These are phyloP conservation scores for Dynastes grantii DNA, from an alignment of 2,888 invertebrate species.

Conservation along the genomic window DNA sequence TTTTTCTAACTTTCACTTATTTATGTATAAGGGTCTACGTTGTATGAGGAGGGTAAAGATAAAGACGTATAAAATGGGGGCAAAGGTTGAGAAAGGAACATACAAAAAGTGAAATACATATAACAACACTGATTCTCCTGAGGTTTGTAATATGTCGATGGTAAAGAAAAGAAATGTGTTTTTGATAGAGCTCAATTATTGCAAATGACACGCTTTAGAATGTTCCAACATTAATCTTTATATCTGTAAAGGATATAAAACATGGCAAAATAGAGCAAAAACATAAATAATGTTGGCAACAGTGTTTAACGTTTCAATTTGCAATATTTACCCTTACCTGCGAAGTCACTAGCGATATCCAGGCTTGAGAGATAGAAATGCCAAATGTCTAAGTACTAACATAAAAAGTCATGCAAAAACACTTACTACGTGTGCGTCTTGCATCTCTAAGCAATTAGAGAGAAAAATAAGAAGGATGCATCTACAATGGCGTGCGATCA, in stretches of 20 bases:
- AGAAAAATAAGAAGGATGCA: conserved; percentile 39
- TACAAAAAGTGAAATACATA: conserved; percentile 46
- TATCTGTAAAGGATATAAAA: too few relatives aligned
- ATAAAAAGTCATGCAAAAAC: conserved; percentile 46
- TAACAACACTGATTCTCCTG: conserved; percentile 52
- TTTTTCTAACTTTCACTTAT: neutral
- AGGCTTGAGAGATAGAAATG: conserved; percentile 20
- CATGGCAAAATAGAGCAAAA: neutral
- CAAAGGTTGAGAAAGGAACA: conserved; percentile 25
- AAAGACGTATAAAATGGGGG: conserved; percentile 24
- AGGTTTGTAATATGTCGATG: conserved; percentile 38
- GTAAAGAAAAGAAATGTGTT: conserved; percentile 5
- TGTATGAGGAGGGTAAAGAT: conserved; percentile 6
- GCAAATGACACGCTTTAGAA: conserved; percentile 7
- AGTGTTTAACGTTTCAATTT: neutral
- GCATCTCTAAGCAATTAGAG: conserved; percentile 31
- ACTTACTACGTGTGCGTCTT: conserved; percentile 39
- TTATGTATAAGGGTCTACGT: neutral
- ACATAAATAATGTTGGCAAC: conserved; percentile 13
- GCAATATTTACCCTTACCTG: conserved; percentile 37
- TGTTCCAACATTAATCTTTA: neutral
- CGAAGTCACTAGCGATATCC: conserved; percentile 13
- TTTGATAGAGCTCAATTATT: conserved; percentile 11
- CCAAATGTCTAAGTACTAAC: conserved; percentile 14
- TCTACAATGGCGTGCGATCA: conserved; percentile 43